These are phyloP conservation scores for Nephrotoma appendiculata DNA, from an alignment of 2,888 invertebrate species.

Conservation along the genomic window DNA sequence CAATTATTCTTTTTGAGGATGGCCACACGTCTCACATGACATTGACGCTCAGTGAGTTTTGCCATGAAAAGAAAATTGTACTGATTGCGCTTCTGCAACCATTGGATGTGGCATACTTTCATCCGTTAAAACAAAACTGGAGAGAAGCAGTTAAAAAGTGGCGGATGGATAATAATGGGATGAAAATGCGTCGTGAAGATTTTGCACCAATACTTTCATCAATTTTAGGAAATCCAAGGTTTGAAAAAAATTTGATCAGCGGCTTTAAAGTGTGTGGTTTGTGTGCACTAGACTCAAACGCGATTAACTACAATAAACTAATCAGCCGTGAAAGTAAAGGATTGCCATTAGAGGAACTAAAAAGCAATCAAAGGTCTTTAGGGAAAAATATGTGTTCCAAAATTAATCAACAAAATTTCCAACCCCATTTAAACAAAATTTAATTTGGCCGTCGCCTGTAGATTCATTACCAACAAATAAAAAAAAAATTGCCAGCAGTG, in stretches of 20 bases:
- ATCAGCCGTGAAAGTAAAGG: too few species aligned
- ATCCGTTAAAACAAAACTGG: slow-evolving; percentile 21
- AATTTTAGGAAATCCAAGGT: background rate
- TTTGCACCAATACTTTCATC: background rate
- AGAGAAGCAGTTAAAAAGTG: slow-evolving; percentile 17
- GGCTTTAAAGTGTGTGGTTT: background rate
- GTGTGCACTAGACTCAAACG: background rate
- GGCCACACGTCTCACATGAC: slow-evolving; percentile 26
- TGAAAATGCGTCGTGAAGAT: background rate
- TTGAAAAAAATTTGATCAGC: background rate
- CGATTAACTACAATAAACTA: background rate
- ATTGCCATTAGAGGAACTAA: too few species aligned
- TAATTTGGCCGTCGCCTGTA: too few species aligned
- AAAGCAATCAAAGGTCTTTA: too few species aligned
- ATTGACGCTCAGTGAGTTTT: slow-evolving; percentile 24
- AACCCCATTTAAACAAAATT: too few species aligned
- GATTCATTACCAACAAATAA: too few species aligned
- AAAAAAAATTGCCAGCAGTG: too few species aligned
- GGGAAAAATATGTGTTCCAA: too few species aligned
- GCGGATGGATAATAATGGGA: slow-evolving; percentile 11
- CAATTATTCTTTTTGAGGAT: slow-evolving; percentile 27
- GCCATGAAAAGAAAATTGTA: slow-evolving; percentile 22
- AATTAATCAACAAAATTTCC: too few species aligned
- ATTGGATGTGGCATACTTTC: slow-evolving; percentile 25
- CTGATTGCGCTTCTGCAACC: slow-evolving; percentile 25